Evolutionary conservation across 92 coral and sea anemone species (phyloP), one percentile per base, ranked within the genome.

Genomic region (Porites rus): DNA sequence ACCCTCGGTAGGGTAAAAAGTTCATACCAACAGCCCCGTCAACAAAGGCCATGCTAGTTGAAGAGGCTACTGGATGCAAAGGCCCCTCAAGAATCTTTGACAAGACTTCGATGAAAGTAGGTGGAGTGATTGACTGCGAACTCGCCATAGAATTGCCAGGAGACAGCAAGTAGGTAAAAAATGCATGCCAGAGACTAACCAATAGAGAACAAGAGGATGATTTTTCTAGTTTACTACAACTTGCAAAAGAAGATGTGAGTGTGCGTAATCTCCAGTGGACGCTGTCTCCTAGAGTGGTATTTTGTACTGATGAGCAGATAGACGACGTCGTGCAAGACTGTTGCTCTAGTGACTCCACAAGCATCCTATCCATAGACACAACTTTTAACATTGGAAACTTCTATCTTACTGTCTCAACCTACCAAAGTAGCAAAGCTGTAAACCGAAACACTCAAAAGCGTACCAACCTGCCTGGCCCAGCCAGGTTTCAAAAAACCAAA

Each of bases 221-320:
- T 53, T 87, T 87, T 87, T 68, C 82, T 20, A 80, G 81, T 74
- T 81, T 87, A 61, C 82, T 87, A 21, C 87, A 87, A 10, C 91
- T 73, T 16, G 43, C 83, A 18, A 83, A 82, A 74, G 78, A 75
- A 3, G 84, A 88, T 76, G 74, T 14, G 10, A 77, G 74, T 51
- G 78, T 86, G 19, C 88, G 69, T 50, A 90, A 86, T 67, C 83
- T 90, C 51, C 93, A 86, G 64, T 90, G 93, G 90, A 90, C 77
- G 70, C 93, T 74, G 18, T 78, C 82, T 14, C 93, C 87, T 18
- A 78, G 90, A 79, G 93, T 90, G 85, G 87, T 90, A 17, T 73
- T 19, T 61, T 86, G 54, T 69, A 50, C 38, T 10, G 81, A 89
- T 61, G 80, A 89, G 84, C 89, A 75, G 71, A 54, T 74, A 7